Evolutionary conservation across 2,113 vertebrate species (phyloP).

Genomic region (Gallinago undulata): DNA sequence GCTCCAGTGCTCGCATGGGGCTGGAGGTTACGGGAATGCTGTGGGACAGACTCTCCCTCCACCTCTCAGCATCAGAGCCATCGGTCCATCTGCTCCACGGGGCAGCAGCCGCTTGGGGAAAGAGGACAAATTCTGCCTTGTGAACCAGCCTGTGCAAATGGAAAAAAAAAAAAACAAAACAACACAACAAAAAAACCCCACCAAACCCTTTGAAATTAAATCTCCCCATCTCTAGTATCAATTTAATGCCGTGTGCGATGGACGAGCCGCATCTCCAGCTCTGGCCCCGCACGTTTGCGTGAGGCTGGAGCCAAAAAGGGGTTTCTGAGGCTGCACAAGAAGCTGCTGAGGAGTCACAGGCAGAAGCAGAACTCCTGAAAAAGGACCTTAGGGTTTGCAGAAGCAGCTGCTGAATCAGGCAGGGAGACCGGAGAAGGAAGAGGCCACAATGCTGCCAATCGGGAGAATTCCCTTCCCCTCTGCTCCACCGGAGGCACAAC

Average conservation of each 20-base stretch:
- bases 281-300: fast-evolving
- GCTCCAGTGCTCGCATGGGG: not conserved
- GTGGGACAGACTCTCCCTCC: not conserved
- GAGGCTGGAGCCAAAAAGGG: not conserved
- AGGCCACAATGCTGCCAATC: not conserved
- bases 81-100: not conserved
- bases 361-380: not conserved
- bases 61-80: not conserved
- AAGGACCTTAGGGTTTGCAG: not conserved
- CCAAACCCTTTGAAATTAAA: not conserved
- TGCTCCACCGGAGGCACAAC: not conserved
- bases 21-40: not conserved
- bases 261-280: not conserved
- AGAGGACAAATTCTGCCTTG: not conserved
- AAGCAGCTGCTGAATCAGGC: not conserved
- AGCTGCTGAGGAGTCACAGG: not conserved
- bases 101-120: not conserved
- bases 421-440: not conserved
- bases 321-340: not conserved
- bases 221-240: not conserved
- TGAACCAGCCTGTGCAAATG: not conserved
- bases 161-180: not conserved
- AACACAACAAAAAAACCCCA: too few relatives aligned
- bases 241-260: not conserved
- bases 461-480: not conserved